Base-by-base conservation (phyloP, 2,797 vertebrate species). In the Parauchenoglanis punctatus region DNA sequence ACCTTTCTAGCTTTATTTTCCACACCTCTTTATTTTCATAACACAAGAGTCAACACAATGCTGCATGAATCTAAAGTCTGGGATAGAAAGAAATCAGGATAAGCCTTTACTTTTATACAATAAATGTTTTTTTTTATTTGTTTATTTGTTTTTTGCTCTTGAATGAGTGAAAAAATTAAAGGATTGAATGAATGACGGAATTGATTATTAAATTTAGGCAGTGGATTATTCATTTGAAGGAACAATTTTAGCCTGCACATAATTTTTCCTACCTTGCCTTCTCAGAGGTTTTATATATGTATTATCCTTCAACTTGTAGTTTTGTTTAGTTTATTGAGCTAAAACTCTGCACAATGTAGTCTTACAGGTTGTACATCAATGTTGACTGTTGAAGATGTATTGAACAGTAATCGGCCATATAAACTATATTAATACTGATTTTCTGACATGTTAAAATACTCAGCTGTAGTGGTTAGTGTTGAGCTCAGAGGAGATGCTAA, bases 381-480 rank as follows among this genome's bases (percentile, higher is more conserved):
- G 4, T 81, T 13, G 56, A 40, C 4, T 49, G 6, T 7, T 49
- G 10, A 59, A 35, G 31, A 59, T 23, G 20, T 61, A 59, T 15
- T 23, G 11, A 25, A 61, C 31, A 59, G 18, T 25, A 61, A 40
- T 11, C 61, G 58, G 23, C 4, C 2, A 44, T n/a, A 25, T 75
- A 25, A 28, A 28, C 2, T 31, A 54, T 54, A 18, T 7, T 7
- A 31, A 31, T 20, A 18, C 7, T 31, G 1, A 13, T 11, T 5
- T 81, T 61, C 4, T 17, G 23, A 81, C 6, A 18, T 35, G 2
- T n/a, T 13, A 46, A 44, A 59, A n/a, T 23, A 49, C 18, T 58
- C 52, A 73, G 56, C 56, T 83, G 61, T 83, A 20, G 87, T 88
- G 56, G 70, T 83, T 65, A 46, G 17, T 63, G 61, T 17, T 7